Evolutionary conservation across 2,888 invertebrate species (phyloP), one percentile per base, ranked within the genome.

Genomic region (Dastarcus helophoroides): DNA sequence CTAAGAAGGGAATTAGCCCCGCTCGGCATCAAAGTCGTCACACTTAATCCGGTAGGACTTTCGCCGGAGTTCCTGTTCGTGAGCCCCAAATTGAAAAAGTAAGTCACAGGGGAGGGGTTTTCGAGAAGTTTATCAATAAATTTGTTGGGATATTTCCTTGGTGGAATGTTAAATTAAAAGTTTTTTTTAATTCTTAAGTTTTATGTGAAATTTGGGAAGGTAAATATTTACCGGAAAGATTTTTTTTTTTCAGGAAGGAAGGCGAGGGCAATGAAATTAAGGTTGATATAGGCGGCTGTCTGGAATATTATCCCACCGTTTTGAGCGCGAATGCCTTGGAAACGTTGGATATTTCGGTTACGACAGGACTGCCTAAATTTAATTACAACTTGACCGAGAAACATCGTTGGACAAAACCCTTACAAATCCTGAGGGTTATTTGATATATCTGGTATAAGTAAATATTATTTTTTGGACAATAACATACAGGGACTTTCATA

Each of bases 41-140:
- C 82, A 35, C 63, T 86, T 38, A 79, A 83, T 54, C 79, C 84
- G 5, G 72, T 76, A 4, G 76, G 76, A 34, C 60, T 79, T 33
- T 63, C 73, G 26, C 73, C 76, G 1, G 71, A 73, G 27, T 69
- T 73, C 31, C 65, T 82, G 32, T 79, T 74, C 56, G 69, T 73
- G 26, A 69, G 76, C 27, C 80, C 81, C 10, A 67, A 65, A 53
- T 57, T 68, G 33, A 56, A 63, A 56, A 59, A 59, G 64, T 63
- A 41, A 48, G 51, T 31, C 2, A 7, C n/a, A 10, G 6, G 11
- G 24, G 7, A 23, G 9, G 11, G 6, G 9, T 6, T 19, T 19
- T 19, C n/a, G 19, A n/a, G n/a, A n/a, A n/a, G n/a, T n/a, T n/a
- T n/a, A n/a, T n/a, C n/a, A n/a, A n/a, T n/a, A n/a, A n/a, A n/a